Conservation (phyloP, 2,113 vertebrate genomes). For the Eupsittula cactorum region DNA sequence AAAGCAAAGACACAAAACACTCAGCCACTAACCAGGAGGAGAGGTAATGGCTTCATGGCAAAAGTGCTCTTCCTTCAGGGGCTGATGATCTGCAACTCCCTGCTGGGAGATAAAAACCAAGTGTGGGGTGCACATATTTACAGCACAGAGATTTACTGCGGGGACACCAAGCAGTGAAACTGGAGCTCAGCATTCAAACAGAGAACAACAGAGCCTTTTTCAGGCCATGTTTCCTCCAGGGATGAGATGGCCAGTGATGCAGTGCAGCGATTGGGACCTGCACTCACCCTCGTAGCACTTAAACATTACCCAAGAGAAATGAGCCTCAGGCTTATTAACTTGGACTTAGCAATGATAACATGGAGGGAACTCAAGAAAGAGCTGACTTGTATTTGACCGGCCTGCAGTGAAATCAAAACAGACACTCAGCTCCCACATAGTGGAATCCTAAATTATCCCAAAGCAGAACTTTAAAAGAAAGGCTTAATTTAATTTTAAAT, state of each 20-base stretch:
- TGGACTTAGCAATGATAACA: rapidly evolving
- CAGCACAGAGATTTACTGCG: background rate
- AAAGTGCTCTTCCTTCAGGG: background rate
- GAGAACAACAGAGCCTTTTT: background rate
- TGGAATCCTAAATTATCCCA: background rate
- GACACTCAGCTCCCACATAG: background rate
- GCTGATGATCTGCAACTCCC: background rate
- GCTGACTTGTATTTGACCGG: background rate
- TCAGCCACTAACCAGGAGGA: background rate
- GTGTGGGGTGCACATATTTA: background rate
- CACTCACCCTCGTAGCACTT: rapidly evolving
- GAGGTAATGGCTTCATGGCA: background rate
- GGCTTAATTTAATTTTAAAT: background rate
- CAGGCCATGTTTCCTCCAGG: background rate
- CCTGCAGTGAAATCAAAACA: background rate
- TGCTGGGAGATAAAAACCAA: background rate
- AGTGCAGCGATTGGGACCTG: background rate
- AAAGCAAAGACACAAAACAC: background rate
- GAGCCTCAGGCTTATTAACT: background rate
- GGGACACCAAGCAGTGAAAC: background rate
- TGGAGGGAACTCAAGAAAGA: background rate
- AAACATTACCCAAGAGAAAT: background rate
- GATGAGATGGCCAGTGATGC: background rate
- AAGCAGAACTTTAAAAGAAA: background rate
- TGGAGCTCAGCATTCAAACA: background rate